Evolutionary conservation across 2,113 vertebrate species (phyloP).

Genomic region (Cottus gobio): DNA sequence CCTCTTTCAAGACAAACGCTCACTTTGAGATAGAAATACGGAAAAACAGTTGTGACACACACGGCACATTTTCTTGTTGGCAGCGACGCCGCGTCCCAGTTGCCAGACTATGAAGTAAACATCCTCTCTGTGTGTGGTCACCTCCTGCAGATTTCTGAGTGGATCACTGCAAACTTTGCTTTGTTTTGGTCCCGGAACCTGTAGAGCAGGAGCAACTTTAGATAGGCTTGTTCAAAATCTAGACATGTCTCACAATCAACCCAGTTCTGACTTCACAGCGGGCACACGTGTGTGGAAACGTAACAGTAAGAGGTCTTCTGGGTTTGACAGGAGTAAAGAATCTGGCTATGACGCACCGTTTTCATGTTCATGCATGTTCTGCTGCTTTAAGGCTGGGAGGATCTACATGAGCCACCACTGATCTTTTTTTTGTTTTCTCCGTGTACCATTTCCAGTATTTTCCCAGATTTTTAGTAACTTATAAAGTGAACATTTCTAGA

Average conservation of each 20-base stretch:
- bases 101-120: slow-evolving; percentile 62
- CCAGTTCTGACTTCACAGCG: background rate
- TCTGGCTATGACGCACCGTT: slow-evolving; percentile 30
- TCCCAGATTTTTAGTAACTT: background rate
- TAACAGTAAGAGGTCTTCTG: background rate
- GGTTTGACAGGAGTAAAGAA: slow-evolving; percentile 32
- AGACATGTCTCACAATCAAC: slow-evolving; percentile 7
- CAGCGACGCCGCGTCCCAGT: slow-evolving; percentile 52
- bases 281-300: background rate
- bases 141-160: slow-evolving; percentile 17
- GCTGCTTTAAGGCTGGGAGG: slow-evolving; percentile 25
- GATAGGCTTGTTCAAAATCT: slow-evolving; percentile 27
- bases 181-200: slow-evolving; percentile 26
- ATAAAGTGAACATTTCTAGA: background rate
- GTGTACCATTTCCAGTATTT: background rate
- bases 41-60: slow-evolving; percentile 55
- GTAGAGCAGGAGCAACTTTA: background rate
- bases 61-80: slow-evolving; percentile 45
- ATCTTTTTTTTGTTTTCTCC: background rate
- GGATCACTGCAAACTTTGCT: slow-evolving; percentile 32
- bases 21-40: slow-evolving; percentile 56
- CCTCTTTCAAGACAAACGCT: slow-evolving; percentile 45
- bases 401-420: slow-evolving; percentile 2
- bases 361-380: slow-evolving; percentile 55
- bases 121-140: slow-evolving; percentile 55